Evolutionary conservation across 1,140 invertebrate species (phyloP).

Genomic region (Formica selysi): DNA sequence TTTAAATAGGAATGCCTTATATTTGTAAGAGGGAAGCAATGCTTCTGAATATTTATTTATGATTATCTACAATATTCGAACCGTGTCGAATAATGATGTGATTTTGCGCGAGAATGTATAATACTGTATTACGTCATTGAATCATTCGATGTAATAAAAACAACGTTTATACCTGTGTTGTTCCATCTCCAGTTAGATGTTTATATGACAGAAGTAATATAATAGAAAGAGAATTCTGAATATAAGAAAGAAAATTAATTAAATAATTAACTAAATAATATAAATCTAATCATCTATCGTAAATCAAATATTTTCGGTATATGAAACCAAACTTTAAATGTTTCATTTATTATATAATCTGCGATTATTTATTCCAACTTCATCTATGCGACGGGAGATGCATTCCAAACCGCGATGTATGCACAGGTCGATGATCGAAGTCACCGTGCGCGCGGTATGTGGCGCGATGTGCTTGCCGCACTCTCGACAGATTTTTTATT

Average conservation of each 20-base stretch:
- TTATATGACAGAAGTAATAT: slow-evolving; percentile 15
- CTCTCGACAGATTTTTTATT: slow-evolving; percentile 6
- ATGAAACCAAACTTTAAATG: not conserved
- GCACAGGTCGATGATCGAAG: slow-evolving; percentile 22
- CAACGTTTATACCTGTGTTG: not conserved
- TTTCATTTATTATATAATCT: not conserved
- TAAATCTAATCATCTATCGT: not conserved
- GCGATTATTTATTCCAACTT: not conserved
- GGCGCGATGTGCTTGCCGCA: not conserved
- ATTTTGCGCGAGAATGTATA: not conserved
- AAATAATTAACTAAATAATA: not conserved
- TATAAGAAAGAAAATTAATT: not conserved
- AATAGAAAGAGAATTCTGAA: slow-evolving; percentile 44
- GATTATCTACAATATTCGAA: not conserved
- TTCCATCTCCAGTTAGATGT: slow-evolving; percentile 30
- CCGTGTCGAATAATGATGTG: not conserved
- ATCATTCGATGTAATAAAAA: slow-evolving; percentile 50
- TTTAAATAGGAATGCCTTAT: not conserved
- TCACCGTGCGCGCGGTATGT: not conserved
- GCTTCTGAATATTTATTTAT: not conserved
- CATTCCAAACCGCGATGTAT: slow-evolving; percentile 16
- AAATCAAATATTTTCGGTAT: not conserved
- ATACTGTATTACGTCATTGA: not conserved
- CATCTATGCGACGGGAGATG: not conserved
- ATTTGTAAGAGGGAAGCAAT: too few relatives aligned